These are phyloP conservation scores for Galago senegalensis DNA, from an alignment of 2,797 vertebrate genomes.

Conservation along the genomic window DNA sequence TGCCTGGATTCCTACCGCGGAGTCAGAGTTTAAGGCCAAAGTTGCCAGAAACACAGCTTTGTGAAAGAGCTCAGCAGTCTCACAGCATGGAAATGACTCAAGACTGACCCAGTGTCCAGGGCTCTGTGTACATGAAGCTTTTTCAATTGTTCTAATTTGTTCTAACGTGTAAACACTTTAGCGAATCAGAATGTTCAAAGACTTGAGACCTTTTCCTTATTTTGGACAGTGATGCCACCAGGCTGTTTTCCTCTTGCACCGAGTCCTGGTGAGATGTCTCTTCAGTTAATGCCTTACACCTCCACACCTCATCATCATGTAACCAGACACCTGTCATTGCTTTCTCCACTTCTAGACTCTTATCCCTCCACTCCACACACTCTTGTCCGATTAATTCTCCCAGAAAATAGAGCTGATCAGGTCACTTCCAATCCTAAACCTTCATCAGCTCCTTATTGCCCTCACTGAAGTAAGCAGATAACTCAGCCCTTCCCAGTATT, in stretches of 20 bases:
- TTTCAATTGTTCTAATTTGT: slow-evolving; percentile 58
- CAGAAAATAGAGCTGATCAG: background rate
- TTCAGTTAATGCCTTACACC: background rate
- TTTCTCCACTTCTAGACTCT: background rate
- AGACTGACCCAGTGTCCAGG: background rate
- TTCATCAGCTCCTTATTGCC: background rate
- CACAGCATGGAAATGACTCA: background rate
- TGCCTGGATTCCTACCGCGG: background rate
- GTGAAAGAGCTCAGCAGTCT: slow-evolving; percentile 19
- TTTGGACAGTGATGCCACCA: background rate
- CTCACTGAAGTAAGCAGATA: background rate
- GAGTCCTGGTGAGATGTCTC: background rate
- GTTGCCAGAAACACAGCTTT: slow-evolving; percentile 25
- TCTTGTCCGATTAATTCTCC: background rate
- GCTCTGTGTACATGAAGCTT: background rate
- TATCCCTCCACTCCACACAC: background rate
- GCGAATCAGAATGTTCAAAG: slow-evolving; percentile 13
- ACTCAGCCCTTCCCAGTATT: background rate
- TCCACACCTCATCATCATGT: background rate
- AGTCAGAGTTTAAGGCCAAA: slow-evolving; percentile 23
- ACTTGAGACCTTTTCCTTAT: background rate
- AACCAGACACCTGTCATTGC: background rate
- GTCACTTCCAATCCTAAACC: background rate
- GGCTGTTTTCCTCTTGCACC: background rate
- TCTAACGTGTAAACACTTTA: slow-evolving; percentile 14